Base-by-base conservation (phyloP, 2,888 invertebrate genomes). In the Latheticus oryzae region DNA sequence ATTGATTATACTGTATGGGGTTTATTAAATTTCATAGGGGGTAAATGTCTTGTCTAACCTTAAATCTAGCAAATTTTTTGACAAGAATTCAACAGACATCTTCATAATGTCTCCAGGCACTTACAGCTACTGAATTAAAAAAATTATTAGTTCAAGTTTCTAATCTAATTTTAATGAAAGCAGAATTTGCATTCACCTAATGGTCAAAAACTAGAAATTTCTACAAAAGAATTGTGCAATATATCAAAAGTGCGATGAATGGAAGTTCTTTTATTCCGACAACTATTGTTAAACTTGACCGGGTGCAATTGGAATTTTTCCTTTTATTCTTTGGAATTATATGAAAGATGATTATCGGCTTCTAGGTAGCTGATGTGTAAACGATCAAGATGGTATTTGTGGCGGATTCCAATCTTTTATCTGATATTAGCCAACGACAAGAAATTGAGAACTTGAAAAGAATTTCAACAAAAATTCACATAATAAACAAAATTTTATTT, bases 1-100 rank as follows among this genome's bases (percentile, higher is more conserved):
- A 55, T 47, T 47, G 55, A 55, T 55, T 55, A 38, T 26, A 38
- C 37, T 16, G 37, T 16, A 16, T 16, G 28, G 50, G 50, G 38
- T 50, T 50, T 37, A 50, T 50, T 50, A 24, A 50, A 38, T 37
- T 50, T 37, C 30, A 5, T 26, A 24, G 48, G 23, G 47, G 47
- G 47, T 32, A 32, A 3, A 3, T 7, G 7, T 19, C 33, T 7
- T 16, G 7, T 12, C 5, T 48, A 15, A 9, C 23, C 21, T 24
- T 8, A 24, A 2, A 24, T 24, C 28, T 19, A 19, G 26, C 32
- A 19, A 32, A 32, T 30, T 17, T 32, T 30, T n/a, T 23, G 47
- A 47, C 35, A 47, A 35, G 33, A 11, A 33, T 33, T n/a, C 33
- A 33, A 12, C 28, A 9, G 28, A 45, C 11, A 38, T 38, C 38